These are phyloP conservation scores for Exephanes ischioxanthus DNA, from an alignment of 2,888 invertebrate genomes.

Conservation along the genomic window DNA sequence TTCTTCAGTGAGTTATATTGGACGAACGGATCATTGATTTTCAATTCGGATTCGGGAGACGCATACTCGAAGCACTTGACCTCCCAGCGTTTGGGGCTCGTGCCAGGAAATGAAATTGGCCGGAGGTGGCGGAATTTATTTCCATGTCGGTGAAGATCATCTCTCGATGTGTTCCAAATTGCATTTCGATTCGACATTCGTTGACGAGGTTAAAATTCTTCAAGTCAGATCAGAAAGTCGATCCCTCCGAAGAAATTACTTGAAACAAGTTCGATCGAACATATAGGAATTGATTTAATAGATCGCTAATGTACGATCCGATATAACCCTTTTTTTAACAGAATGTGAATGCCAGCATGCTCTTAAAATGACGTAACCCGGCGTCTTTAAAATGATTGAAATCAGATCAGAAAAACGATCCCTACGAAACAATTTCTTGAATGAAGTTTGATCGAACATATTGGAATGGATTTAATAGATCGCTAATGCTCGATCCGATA, in stretches of 20 bases:
- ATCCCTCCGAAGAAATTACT: no score
- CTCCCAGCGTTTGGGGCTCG: background rate
- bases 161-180: background rate
- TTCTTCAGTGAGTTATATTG: background rate
- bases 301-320: no score
- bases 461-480: no score
- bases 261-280: no score
- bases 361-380: background rate
- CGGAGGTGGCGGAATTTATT: background rate
- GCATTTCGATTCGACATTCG: background rate
- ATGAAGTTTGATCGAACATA: no score
- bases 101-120: conserved; percentile 1
- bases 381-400: background rate
- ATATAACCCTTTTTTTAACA: background rate
- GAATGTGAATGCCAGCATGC: background rate
- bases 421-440: no score
- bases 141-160: background rate
- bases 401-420: no score
- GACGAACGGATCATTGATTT: conserved; percentile 10
- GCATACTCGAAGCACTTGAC: background rate
- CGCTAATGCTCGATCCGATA: background rate
- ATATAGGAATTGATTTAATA: no score
- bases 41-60: background rate
- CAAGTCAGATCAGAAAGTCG: background rate
- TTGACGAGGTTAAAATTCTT: background rate